phyloP scores from a whole-genome alignment of 1,140 invertebrate genomes.

The Potamilus streckersoni region DNA sequence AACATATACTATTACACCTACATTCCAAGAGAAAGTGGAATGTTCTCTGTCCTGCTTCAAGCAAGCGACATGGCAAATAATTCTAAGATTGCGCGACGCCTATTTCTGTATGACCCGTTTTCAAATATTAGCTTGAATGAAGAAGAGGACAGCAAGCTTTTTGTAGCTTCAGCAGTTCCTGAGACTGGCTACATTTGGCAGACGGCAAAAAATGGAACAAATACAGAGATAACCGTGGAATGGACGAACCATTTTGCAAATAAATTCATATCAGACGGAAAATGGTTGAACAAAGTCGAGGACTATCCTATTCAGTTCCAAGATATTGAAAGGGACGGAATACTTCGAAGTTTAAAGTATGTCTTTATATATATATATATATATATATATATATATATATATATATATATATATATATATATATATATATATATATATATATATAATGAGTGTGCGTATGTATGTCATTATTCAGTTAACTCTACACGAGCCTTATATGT shows the following conservation, averaged over 20 bases:
- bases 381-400: no score
- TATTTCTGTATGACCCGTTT: neutral
- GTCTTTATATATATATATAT: no score
- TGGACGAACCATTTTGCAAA: conserved; percentile 22
- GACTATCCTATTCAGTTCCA: conserved; percentile 12
- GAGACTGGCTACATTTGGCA: conserved; percentile 31
- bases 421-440: no score
- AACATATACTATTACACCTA: neutral
- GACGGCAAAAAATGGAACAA: neutral
- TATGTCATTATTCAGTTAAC: no score
- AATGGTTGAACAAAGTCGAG: conserved; percentile 1
- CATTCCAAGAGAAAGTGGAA: neutral
- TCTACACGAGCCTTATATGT: no score
- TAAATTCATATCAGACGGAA: conserved; percentile 4
- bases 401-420: no score
- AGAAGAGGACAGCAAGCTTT: conserved; percentile 9
- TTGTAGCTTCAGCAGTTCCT: conserved; percentile 10
- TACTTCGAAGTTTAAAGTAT: conserved; percentile 21
- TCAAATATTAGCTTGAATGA: neutral
- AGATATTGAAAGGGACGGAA: conserved; percentile 3
- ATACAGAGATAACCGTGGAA: neutral
- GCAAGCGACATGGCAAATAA: conserved; percentile 9
- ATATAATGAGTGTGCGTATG: no score
- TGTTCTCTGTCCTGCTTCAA: conserved; percentile 17
- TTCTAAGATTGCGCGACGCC: conserved; percentile 10